phyloP scores from a whole-genome alignment of 2,113 vertebrate genomes.

The Semnornis frantzii region DNA sequence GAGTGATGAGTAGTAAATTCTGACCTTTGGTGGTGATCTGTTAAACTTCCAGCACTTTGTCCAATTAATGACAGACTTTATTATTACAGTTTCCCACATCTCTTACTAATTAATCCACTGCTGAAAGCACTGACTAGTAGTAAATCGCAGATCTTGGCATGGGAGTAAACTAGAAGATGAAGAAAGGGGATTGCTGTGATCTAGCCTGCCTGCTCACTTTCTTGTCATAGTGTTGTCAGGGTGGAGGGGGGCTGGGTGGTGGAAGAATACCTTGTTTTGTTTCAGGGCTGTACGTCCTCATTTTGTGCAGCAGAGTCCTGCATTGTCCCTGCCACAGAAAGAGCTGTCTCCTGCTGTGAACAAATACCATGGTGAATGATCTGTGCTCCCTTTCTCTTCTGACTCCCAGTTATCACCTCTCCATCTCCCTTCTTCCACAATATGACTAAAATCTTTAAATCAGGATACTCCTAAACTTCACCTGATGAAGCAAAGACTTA shows the following conservation, averaged over 20 bases:
- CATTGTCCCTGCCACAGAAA: background rate
- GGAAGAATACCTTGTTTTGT: background rate
- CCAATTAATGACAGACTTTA: background rate
- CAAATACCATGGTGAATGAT: background rate
- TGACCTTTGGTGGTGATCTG: background rate
- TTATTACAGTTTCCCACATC: background rate
- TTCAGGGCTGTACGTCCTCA: background rate
- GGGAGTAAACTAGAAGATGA: background rate
- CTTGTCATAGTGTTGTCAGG: background rate
- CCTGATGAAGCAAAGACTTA: background rate
- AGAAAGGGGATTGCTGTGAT: background rate
- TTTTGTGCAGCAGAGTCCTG: background rate
- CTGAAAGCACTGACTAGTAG: background rate
- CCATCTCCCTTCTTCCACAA: background rate
- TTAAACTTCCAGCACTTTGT: background rate
- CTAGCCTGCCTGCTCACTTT: fast-evolving
- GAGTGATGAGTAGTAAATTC: background rate
- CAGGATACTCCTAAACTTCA: background rate
- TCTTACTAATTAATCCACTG: background rate
- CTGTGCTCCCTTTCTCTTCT: background rate
- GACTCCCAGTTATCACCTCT: background rate
- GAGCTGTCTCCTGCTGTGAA: background rate
- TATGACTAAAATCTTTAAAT: background rate
- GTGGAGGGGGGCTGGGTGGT: background rate
- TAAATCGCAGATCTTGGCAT: background rate